Base-by-base conservation (phyloP, 2,888 invertebrate species). In the Prosopocoilus inquinatus region DNA sequence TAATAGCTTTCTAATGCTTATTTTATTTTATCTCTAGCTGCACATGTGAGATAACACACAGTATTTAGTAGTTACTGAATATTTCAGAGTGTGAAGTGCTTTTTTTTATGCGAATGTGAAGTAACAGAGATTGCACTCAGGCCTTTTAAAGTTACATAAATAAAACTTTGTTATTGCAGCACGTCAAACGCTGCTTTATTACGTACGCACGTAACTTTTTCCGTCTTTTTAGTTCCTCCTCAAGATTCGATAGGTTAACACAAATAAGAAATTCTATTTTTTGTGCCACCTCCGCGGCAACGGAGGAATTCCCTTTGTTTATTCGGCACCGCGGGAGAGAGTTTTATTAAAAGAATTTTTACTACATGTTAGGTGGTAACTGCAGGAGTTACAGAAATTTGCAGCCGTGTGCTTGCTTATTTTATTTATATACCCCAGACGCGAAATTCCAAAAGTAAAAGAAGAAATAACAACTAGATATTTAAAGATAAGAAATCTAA, bases 251-350 rank as follows among this genome's bases (percentile, higher is more conserved):
- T 66, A 64, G 67, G 70, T 72, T 70, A 71, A 72, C 72, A 71
- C 69, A 73, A 70, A 70, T 68, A 70, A 60, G 55, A 54, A 61
- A 64, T 65, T 65, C 66, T 71, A 69, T 71, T 73, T 73, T 74
- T 73, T 71, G 65, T 68, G 56, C 50, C 63, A 62, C 67, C 67
- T 65, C 61, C 63, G 61, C 68, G 62, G 64, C 58, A 59, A 59
- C 64, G 48, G 50, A 61, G 69, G 71, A 71, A 72, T 71, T 70
- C 67, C 66, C 70, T 73, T 74, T 72, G 72, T 73, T 69, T 66
- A 65, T 58, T 45, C 59, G 53, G 58, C 64, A 55, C 64, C 59
- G 70, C 69, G 70, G 72, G 72, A 72, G 72, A 72, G 70, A 68
- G 59, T 57, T 61, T 58, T 64, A 70, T 70, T 70, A 68, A 63